These are phyloP conservation scores for Danaus melanippus DNA, from an alignment of 1,140 invertebrate genomes.

Conservation along the genomic window DNA sequence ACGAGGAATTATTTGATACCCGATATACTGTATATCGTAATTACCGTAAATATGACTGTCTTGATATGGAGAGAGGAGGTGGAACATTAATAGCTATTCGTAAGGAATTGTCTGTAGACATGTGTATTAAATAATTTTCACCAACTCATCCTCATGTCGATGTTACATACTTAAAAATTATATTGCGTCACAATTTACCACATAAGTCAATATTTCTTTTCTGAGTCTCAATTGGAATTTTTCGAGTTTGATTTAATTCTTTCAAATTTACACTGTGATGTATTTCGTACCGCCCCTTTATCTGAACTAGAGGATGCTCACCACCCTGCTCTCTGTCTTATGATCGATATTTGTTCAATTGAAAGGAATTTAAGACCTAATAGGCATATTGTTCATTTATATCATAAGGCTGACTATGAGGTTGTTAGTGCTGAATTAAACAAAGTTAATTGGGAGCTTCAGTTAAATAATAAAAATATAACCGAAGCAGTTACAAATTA, in stretches of 20 bases:
- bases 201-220: slow-evolving; percentile 9
- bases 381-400: background rate
- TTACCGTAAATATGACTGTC: slow-evolving; percentile 5
- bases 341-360: slow-evolving; percentile 8
- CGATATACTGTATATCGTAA: slow-evolving; percentile 9
- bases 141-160: slow-evolving; percentile 8
- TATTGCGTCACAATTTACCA: slow-evolving; percentile 9
- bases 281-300: slow-evolving; percentile 1
- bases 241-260: slow-evolving; percentile 3
- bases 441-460: slow-evolving; percentile 7
- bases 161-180: slow-evolving; percentile 7
- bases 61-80: slow-evolving; percentile 2
- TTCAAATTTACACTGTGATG: slow-evolving; percentile 5
- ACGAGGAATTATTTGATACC: slow-evolving; percentile 7
- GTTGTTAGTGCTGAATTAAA: background rate
- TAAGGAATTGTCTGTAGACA: background rate
- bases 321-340: slow-evolving; percentile 6
- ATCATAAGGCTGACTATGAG: slow-evolving; percentile 6
- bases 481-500: too few relatives aligned
- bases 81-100: slow-evolving; percentile 7
- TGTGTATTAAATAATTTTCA: slow-evolving; percentile 7
- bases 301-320: too few relatives aligned
- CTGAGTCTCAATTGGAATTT: slow-evolving; percentile 7
- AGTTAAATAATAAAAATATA: background rate
- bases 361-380: slow-evolving; percentile 4